Percentiles rank a stretch among this genome's conserved stretches.
These are phyloP conservation scores for Propithecus deckenii DNA, from an alignment of 2,797 vertebrate genomes.

Conservation along the genomic window DNA sequence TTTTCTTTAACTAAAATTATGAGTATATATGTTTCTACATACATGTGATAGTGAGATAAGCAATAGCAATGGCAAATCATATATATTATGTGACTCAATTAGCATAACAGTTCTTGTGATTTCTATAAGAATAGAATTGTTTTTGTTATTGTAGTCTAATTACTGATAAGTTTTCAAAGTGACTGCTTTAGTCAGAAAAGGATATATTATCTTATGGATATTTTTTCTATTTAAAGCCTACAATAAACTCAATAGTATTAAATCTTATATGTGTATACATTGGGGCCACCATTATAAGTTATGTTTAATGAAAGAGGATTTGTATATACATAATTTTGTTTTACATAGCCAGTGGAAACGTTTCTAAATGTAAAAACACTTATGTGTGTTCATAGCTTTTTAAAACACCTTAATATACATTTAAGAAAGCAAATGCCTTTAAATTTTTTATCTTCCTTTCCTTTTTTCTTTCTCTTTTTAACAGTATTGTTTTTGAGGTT, in stretches of 20 bases:
- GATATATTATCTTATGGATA: not conserved
- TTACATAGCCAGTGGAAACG: not conserved
- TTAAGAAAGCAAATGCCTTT: slow-evolving; percentile 24
- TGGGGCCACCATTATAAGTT: not conserved
- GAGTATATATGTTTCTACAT: not conserved
- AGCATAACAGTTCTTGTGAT: not conserved
- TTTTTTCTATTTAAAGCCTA: slow-evolving; percentile 22
- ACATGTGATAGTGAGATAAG: not conserved
- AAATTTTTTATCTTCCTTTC: not conserved
- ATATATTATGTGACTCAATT: slow-evolving; percentile 7
- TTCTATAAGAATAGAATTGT: not conserved
- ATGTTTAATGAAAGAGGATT: slow-evolving; percentile 33
- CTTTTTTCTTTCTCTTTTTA: not conserved
- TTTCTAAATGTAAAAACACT: slow-evolving; percentile 37
- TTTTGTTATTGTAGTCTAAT: slow-evolving; percentile 26
- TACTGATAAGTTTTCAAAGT: slow-evolving; percentile 54
- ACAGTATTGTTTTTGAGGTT: slow-evolving; percentile 25
- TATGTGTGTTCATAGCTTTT: not conserved
- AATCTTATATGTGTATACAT: not conserved
- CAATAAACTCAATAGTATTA: slow-evolving; percentile 36
- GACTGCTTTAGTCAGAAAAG: slow-evolving; percentile 20
- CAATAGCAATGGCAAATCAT: not conserved
- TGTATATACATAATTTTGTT: slow-evolving; percentile 16
- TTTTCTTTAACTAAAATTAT: slow-evolving; percentile 53
- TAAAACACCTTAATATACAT: not conserved